These are phyloP conservation scores for Tylochromis polylepis DNA, from an alignment of 2,113 vertebrate genomes.

Conservation along the genomic window DNA sequence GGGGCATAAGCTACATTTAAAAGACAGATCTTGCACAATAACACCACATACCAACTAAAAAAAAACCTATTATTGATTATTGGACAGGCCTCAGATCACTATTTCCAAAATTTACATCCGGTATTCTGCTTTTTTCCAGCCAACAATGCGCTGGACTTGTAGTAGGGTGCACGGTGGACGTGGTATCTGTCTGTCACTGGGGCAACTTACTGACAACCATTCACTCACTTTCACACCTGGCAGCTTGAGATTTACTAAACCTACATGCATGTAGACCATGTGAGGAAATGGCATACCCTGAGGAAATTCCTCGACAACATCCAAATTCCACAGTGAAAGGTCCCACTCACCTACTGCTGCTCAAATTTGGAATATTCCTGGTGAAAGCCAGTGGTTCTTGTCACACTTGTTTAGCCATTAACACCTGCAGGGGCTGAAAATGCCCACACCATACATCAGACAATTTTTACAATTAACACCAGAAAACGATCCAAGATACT, in stretches of 20 bases:
- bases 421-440: background rate
- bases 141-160: background rate
- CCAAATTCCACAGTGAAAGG: background rate
- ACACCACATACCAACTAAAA: background rate
- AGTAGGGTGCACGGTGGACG: background rate
- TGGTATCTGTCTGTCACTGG: background rate
- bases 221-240: background rate
- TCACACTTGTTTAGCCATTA: background rate
- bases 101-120: background rate
- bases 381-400: background rate
- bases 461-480: background rate
- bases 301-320: background rate
- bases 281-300: background rate
- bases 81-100: background rate
- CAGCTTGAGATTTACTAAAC: background rate
- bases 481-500: background rate
- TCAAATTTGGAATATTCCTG: background rate
- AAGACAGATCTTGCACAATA: background rate
- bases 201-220: background rate
- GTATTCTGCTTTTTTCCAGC: background rate
- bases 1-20: background rate
- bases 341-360: background rate
- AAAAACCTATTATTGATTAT: background rate
- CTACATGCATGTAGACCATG: background rate
- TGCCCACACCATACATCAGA: rapidly evolving